Base-by-base conservation (phyloP, 1,140 invertebrate genomes). In the Drosophila nigromelanica region DNA sequence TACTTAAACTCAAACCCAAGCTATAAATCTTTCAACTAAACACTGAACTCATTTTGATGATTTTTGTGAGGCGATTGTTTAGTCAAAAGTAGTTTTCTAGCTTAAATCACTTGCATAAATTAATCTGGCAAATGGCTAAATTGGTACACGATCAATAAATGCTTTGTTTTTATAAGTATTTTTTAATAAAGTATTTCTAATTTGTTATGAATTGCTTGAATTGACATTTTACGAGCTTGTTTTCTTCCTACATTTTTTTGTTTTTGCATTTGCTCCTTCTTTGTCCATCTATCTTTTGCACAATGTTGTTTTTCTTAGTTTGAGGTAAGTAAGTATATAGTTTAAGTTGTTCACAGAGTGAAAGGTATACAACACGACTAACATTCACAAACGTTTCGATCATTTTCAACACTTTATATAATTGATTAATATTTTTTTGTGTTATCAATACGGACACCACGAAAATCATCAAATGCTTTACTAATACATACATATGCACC, bases 391-490 rank as follows among this genome's bases (percentile, higher is more conserved):
- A 69, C 60, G 43, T 73, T 75, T 72, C 60, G 45, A 80, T 73
- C 77, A 78, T 70, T 73, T 74, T 61, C 15, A 39, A 43, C 45
- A 66, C 35, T 48, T 63, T 63, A 11, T 55, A 70, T 47, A 37
- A 24, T 40, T 43, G 50, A 40, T 59, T 30, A 35, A 50, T 48
- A 52, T 62, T 48, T 35, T 40, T 30, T 47, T 66, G 45, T 24
- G 37, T 35, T 8, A 35, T 50, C 18, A 67, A 45, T 63, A 42
- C 50, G 61, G 58, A 73, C 82, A 73, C 77, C 85, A 82, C 79
- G 85, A 89, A 89, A 89, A 89, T 89, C 83, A 89, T 89, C 83
- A 89, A 89, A 87, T 73, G 79, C 79, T 89, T 82, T 50, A 67
- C 66, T 45, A 54, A 68, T 39, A 55, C 14, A 58, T 59, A 64